phyloP scores from a whole-genome alignment of 2,113 vertebrate species.

The Poecile atricapillus region DNA sequence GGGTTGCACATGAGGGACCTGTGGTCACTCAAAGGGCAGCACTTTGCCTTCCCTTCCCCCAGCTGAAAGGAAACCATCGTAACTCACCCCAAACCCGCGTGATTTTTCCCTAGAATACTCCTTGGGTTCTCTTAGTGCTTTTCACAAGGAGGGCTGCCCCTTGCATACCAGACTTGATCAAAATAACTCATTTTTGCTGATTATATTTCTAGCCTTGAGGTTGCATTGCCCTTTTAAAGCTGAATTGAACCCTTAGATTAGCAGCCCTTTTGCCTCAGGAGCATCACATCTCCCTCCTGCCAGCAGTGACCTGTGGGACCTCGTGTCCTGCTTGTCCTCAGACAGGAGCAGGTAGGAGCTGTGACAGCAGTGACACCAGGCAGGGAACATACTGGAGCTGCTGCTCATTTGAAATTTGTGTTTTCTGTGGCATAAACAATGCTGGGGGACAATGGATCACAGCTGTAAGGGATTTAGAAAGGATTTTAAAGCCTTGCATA shows the following conservation, averaged over 20 bases:
- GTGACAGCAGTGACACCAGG: background rate
- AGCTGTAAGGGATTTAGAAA: background rate
- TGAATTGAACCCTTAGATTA: background rate
- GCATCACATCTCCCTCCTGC: background rate
- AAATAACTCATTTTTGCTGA: background rate
- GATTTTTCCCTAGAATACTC: background rate
- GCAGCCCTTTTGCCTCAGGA: background rate
- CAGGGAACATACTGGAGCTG: background rate
- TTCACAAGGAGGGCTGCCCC: background rate
- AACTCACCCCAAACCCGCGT: background rate
- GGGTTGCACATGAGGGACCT: background rate
- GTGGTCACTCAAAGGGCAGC: fast-evolving
- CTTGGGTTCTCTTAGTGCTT: background rate
- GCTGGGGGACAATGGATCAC: background rate
- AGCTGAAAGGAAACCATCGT: background rate
- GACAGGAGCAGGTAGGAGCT: background rate
- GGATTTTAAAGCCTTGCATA: background rate
- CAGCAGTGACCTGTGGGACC: background rate
- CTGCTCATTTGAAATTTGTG: background rate
- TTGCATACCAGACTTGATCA: background rate
- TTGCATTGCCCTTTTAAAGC: background rate
- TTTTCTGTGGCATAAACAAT: background rate
- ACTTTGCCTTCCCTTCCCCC: background rate
- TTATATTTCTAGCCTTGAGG: background rate
- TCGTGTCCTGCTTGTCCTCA: background rate